These are phyloP conservation scores for Cataglyphis rosenhaueri DNA, from an alignment of 2,888 invertebrate species.

Conservation along the genomic window DNA sequence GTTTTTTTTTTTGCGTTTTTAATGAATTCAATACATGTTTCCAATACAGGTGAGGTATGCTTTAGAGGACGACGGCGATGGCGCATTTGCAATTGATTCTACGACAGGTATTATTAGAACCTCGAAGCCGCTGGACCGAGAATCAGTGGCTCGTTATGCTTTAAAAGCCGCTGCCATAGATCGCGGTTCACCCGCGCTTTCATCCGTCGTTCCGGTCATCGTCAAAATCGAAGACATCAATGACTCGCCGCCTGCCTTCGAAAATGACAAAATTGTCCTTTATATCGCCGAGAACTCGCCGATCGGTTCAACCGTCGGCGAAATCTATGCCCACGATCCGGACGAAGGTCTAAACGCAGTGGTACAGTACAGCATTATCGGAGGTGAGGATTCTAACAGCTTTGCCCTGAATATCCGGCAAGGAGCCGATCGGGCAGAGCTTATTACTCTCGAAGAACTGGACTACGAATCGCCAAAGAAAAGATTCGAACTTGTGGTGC, in stretches of 20 bases:
- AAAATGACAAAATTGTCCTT: constrained; percentile 94
- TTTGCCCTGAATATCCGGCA: constrained; percentile 93
- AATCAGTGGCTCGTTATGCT: constrained; percentile 94
- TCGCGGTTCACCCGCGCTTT: constrained; percentile 92
- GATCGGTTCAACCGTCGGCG: constrained; percentile 96
- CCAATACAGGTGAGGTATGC: constrained; percentile 88
- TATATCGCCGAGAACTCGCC: constrained; percentile 99
- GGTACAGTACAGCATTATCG: constrained; percentile 97
- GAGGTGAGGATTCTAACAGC: constrained; percentile 95
- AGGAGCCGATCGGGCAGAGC: constrained; percentile 94
- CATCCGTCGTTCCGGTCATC: constrained; percentile 90
- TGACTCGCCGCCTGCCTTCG: constrained; percentile 96
- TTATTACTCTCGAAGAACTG: constrained; percentile 95
- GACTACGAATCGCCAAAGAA: constrained; percentile 98
- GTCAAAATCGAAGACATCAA: constrained; percentile 95
- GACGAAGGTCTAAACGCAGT: constrained; percentile 97
- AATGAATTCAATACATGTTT: not conserved
- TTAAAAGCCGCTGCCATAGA: constrained; percentile 96
- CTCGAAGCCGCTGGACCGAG: constrained; percentile 95
- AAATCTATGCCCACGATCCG: constrained; percentile 95
- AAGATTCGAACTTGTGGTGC: constrained; percentile 94
- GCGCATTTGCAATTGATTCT: constrained; percentile 96
- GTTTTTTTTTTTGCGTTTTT: not conserved
- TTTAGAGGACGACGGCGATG: constrained; percentile 92
- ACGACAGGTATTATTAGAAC: constrained; percentile 97